A percentile compares a stretch with the other conserved stretches of the same genome.
phyloP scores from a whole-genome alignment of 35 echinoderm and acorn worm species.

The Holothuria glaberrima region DNA sequence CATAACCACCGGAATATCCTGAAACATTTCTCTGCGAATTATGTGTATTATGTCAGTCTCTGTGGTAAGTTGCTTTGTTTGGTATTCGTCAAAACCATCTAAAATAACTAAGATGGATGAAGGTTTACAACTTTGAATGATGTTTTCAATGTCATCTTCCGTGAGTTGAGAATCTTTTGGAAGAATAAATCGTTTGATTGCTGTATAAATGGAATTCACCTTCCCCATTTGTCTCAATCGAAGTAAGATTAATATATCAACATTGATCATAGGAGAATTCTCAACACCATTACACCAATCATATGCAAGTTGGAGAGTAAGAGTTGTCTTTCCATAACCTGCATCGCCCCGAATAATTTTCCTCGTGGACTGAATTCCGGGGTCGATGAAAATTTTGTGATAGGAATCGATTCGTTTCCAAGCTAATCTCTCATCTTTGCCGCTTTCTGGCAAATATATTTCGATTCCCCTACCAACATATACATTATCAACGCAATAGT shows the following conservation, averaged over 20 bases:
- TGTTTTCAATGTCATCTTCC: neutral
- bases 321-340: conserved; percentile 19
- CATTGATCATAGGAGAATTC: neutral
- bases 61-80: neutral
- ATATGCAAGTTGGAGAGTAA: conserved; percentile 4
- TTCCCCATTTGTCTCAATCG: conserved; percentile 19
- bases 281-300: neutral
- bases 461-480: conserved; percentile 6
- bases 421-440: no score
- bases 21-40: conserved; percentile 1
- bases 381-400: neutral
- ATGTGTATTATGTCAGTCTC: neutral
- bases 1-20: neutral
- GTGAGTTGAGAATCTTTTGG: neutral
- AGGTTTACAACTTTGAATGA: neutral
- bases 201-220: neutral
- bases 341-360: neutral
- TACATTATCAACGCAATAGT: conserved; percentile 12
- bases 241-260: neutral
- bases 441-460: no score
- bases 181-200: conserved; percentile 15
- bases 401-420: no score
- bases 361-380: neutral
- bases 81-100: conserved; percentile 38
- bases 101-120: neutral